Percentiles rank a stretch among this genome's conserved stretches.
Evolutionary conservation across 2,113 vertebrate species (phyloP).

Genomic region (Ameiurus melas): DNA sequence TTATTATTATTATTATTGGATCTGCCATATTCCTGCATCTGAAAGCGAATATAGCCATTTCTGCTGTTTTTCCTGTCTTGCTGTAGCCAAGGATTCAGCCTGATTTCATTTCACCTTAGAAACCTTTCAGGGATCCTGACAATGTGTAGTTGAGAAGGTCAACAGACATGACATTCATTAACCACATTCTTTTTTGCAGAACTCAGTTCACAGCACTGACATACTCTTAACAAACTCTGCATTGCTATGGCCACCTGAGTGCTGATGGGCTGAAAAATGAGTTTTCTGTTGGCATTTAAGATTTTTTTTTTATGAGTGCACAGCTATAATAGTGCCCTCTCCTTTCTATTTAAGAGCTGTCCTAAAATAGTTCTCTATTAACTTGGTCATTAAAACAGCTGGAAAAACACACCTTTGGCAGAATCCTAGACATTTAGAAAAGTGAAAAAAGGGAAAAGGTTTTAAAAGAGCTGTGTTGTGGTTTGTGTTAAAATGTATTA

Average conservation of each 20-base stretch:
- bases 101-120: constrained; percentile 34
- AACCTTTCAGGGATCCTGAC: constrained; percentile 29
- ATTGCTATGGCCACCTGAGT: constrained; percentile 43
- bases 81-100: constrained; percentile 3
- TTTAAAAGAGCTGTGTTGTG: background rate
- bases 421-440: constrained; percentile 3
- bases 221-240: constrained; percentile 35
- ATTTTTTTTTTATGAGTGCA: background rate
- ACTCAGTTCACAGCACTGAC: constrained; percentile 38
- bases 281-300: background rate
- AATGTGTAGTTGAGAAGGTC: constrained; percentile 44
- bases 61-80: background rate
- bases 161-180: constrained; percentile 44
- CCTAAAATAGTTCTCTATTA: background rate
- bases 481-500: background rate
- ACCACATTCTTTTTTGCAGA: constrained; percentile 15
- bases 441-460: background rate
- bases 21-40: background rate
- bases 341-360: background rate
- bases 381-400: background rate
- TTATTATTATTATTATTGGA: too few species aligned
- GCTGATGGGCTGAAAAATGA: background rate
- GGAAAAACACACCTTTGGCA: background rate
- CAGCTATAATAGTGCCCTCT: background rate
- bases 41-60: background rate